A percentile compares a stretch with the other conserved stretches of the same genome.
Evolutionary conservation across 2,888 invertebrate genomes (phyloP).

Genomic region (Chirona hameri): DNA sequence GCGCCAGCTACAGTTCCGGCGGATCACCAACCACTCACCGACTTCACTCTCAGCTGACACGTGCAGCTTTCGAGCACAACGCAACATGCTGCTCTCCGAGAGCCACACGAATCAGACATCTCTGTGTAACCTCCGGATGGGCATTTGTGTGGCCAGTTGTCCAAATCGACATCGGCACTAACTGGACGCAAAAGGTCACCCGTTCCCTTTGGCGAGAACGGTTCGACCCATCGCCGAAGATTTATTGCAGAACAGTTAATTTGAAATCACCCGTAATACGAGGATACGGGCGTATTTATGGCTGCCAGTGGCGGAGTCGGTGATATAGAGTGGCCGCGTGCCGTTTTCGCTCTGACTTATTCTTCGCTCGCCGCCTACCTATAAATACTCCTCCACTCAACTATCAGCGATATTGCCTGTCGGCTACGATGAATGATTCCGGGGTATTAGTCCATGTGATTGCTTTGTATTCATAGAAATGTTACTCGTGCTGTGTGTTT

Average conservation of each 20-base stretch:
- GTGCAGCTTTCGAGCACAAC: too few species aligned
- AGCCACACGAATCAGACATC: too few species aligned
- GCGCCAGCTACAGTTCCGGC: too few species aligned
- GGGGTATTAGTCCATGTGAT: background rate
- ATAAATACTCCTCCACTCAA: conserved; percentile 1
- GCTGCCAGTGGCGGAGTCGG: background rate
- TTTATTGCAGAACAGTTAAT: conserved; percentile 2
- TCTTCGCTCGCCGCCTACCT: background rate
- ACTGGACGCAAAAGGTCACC: too few species aligned
- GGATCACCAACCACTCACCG: too few species aligned
- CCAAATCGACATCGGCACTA: too few species aligned
- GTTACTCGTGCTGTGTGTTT: background rate
- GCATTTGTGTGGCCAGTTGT: too few species aligned
- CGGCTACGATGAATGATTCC: background rate
- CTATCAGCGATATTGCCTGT: background rate
- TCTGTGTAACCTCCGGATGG: too few species aligned
- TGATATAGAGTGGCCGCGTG: conserved; percentile 1
- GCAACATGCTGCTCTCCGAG: too few species aligned
- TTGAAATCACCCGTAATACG: conserved; percentile 1
- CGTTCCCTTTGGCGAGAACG: background rate
- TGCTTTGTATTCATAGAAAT: background rate
- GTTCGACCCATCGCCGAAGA: background rate
- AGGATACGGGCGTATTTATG: background rate
- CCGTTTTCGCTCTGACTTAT: conserved; percentile 2
- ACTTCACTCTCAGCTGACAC: too few species aligned